Conservation (phyloP, 2,797 vertebrate species). For the Mormyrops boulengeri region DNA sequence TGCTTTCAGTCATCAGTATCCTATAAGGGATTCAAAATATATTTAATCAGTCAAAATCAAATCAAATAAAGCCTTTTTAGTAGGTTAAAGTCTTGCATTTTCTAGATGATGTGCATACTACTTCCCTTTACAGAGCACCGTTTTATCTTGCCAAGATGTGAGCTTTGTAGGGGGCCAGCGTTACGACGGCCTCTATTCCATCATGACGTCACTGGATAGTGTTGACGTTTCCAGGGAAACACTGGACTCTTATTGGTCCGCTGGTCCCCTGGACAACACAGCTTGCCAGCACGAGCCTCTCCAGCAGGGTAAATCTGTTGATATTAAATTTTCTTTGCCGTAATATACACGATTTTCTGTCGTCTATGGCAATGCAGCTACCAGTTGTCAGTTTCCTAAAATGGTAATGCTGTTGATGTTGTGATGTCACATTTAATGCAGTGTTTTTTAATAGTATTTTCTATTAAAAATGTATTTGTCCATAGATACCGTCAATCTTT, state of each 20-base stretch:
- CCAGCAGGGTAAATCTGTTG: slow-evolving; percentile 50
- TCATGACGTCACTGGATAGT: slow-evolving; percentile 54
- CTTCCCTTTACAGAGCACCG: slow-evolving; percentile 56
- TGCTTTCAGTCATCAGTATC: not conserved
- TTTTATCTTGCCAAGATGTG: slow-evolving; percentile 65
- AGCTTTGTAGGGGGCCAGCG: slow-evolving; percentile 61
- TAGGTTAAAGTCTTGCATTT: not conserved
- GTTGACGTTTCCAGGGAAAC: slow-evolving; percentile 83
- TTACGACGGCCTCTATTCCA: slow-evolving; percentile 59
- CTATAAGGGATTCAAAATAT: not conserved
- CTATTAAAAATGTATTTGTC: not conserved
- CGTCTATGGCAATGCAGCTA: not conserved
- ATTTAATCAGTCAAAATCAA: not conserved
- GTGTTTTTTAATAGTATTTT: not conserved
- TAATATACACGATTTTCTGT: slow-evolving; percentile 28
- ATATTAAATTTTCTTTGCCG: slow-evolving; percentile 2
- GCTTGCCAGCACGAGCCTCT: slow-evolving; percentile 53
- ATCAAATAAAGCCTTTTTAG: not conserved
- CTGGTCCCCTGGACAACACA: slow-evolving; percentile 61
- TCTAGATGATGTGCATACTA: not conserved
- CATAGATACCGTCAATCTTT: slow-evolving; percentile 44
- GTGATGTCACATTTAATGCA: not conserved
- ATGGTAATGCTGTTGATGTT: not conserved
- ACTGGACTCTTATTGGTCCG: slow-evolving; percentile 69
- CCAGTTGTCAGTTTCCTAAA: slow-evolving; percentile 21